A percentile compares a stretch with the other conserved stretches of the same genome.
Evolutionary conservation across 2,797 vertebrate species (phyloP).

Genomic region (Phataginus tetradactyla): DNA sequence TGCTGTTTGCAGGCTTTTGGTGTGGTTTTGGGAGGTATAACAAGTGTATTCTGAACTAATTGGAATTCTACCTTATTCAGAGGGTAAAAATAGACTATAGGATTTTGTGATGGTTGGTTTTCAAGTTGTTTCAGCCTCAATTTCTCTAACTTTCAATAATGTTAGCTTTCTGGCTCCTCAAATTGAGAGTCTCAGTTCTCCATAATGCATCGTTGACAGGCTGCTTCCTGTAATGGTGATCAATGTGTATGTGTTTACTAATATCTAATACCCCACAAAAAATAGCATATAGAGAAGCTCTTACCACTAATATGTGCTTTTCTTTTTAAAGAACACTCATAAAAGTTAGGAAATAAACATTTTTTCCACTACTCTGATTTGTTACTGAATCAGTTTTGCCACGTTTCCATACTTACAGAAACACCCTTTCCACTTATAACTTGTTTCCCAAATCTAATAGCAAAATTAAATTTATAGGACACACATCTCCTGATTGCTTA

Average conservation of each 20-base stretch:
- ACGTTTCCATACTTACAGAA: neutral
- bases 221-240: neutral
- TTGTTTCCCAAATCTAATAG: neutral
- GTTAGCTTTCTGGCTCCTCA: neutral
- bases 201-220: neutral
- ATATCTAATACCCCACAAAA: neutral
- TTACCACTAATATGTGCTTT: neutral
- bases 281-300: neutral
- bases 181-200: neutral
- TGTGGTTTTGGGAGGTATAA: neutral
- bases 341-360: neutral
- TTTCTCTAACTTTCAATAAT: neutral
- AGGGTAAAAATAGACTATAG: neutral
- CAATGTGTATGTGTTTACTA: neutral
- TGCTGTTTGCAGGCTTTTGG: neutral
- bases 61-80: neutral
- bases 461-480: neutral
- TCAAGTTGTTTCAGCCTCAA: neutral
- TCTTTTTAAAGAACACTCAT: neutral
- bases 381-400: neutral
- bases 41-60: neutral
- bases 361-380: neutral
- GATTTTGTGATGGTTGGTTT: neutral
- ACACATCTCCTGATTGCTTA: neutral
- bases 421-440: neutral